Evolutionary conservation across 2,797 vertebrate genomes (phyloP).

Genomic region (Falco berigora): DNA sequence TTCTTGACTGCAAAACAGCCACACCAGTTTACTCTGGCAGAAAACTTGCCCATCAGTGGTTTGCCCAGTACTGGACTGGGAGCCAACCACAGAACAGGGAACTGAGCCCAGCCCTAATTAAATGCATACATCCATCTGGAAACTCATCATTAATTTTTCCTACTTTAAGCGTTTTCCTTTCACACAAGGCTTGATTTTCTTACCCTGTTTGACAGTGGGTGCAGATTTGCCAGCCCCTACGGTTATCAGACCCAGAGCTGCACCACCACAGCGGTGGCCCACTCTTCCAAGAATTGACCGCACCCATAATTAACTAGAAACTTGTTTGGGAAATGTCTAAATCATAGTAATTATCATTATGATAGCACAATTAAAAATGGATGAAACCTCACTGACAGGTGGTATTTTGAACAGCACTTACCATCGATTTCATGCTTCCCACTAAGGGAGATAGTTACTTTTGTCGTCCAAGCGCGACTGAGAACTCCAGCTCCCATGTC

Average conservation of each 20-base stretch:
- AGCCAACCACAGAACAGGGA: not conserved
- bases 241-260: not conserved
- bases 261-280: not conserved
- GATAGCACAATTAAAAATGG: conserved; percentile 5
- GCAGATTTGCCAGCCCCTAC: not conserved
- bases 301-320: not conserved
- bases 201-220: not conserved
- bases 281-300: not conserved
- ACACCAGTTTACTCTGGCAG: conserved; percentile 6
- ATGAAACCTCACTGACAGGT: not conserved
- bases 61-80: not conserved
- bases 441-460: not conserved
- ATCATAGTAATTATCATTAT: not conserved
- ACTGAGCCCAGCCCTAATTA: not conserved
- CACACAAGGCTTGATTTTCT: not conserved
- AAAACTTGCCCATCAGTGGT: not conserved
- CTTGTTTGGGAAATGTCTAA: not conserved
- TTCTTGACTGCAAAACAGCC: not conserved
- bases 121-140: not conserved
- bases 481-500: not conserved
- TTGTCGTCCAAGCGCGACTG: not conserved
- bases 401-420: not conserved
- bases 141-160: not conserved
- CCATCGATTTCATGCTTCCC: not conserved
- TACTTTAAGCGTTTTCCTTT: not conserved